Conservation (phyloP, 2,113 vertebrate genomes). For the Lepus europaeus region DNA sequence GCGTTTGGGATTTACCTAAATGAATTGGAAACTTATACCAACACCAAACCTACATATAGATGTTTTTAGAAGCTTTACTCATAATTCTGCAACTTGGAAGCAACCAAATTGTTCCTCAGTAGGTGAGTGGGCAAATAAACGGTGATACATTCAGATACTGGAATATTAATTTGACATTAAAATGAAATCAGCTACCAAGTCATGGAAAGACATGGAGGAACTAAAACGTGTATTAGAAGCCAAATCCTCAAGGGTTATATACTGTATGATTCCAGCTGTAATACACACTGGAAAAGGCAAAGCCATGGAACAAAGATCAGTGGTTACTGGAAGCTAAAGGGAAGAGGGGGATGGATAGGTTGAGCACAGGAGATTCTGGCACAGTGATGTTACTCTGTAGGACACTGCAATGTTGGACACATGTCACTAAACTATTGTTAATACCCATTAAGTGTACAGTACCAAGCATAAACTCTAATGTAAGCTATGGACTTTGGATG, state of each 20-base stretch:
- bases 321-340: neutral
- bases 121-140: neutral
- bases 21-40: neutral
- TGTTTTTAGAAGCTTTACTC: neutral
- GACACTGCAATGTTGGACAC: neutral
- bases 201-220: neutral
- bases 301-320: neutral
- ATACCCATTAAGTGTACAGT: neutral
- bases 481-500: neutral
- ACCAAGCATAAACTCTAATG: neutral
- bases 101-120: neutral
- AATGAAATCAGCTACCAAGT: neutral
- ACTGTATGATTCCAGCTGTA: neutral
- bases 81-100: neutral
- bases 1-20: neutral
- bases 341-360: neutral
- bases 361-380: neutral
- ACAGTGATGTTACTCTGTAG: neutral
- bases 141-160: neutral
- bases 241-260: neutral
- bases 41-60: neutral
- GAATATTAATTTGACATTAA: neutral
- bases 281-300: neutral
- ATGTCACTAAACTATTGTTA: neutral
- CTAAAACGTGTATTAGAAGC: neutral